phyloP scores from a whole-genome alignment of 2,888 invertebrate genomes.

The Agriopis aurantiaria region DNA sequence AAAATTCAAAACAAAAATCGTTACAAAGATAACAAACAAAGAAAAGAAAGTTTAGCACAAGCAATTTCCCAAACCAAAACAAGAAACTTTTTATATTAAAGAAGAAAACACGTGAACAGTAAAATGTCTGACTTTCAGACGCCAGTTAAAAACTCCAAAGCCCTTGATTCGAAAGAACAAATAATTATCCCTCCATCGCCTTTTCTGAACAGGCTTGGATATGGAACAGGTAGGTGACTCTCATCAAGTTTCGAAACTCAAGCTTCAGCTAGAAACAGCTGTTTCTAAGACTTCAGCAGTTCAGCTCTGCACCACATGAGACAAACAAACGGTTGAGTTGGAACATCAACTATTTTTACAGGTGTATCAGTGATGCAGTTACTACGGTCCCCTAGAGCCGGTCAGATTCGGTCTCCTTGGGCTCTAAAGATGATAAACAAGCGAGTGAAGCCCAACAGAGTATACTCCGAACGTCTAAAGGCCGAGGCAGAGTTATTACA shows the following conservation, averaged over 20 bases:
- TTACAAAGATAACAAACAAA: too few species aligned
- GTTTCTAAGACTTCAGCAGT: neutral
- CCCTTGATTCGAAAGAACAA: conserved; percentile 57
- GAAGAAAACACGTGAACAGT: neutral
- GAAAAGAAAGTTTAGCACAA: too few species aligned
- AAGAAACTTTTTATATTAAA: too few species aligned
- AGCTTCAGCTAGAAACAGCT: neutral
- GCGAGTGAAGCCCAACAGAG: conserved; percentile 73
- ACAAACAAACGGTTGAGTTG: too few species aligned
- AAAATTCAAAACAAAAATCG: too few species aligned
- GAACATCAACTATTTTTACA: conserved; percentile 56
- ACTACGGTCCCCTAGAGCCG: conserved; percentile 89
- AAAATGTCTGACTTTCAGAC: conserved; percentile 74
- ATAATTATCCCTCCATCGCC: conserved; percentile 90
- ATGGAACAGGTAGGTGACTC: conserved; percentile 88
- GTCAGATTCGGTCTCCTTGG: conserved; percentile 93
- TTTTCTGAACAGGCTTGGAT: conserved; percentile 90
- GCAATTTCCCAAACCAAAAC: too few species aligned
- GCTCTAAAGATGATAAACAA: conserved; percentile 92
- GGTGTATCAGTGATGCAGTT: conserved; percentile 93
- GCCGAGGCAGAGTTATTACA: conserved; percentile 90
- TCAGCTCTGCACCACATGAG: neutral
- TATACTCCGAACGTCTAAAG: conserved; percentile 86
- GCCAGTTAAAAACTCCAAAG: conserved; percentile 70
- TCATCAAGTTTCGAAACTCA: neutral